Evolutionary conservation across 2,113 vertebrate species (phyloP).

Genomic region (Canis aureus): DNA sequence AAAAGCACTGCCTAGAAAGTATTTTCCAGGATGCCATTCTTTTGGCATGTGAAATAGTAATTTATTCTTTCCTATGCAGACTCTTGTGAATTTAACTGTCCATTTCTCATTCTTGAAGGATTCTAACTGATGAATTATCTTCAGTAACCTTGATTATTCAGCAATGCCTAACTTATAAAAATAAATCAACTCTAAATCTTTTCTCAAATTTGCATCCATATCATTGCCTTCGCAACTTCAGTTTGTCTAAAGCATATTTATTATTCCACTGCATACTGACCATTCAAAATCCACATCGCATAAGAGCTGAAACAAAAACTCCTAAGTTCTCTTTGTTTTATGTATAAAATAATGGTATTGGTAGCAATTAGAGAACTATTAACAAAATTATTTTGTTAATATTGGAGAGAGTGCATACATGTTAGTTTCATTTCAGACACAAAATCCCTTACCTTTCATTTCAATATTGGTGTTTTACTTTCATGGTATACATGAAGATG

Average conservation of each 20-base stretch:
- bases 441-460: not conserved
- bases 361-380: not conserved
- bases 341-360: not conserved
- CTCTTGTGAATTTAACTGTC: not conserved
- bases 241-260: not conserved
- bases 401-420: not conserved
- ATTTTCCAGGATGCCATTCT: not conserved
- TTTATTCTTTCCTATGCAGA: not conserved
- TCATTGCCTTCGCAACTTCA: not conserved
- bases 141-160: not conserved
- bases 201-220: not conserved
- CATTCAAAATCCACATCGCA: not conserved
- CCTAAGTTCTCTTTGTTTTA: not conserved
- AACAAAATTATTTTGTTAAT: not conserved
- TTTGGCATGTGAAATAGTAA: not conserved
- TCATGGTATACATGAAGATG: not conserved
- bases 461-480: not conserved
- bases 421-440: not conserved
- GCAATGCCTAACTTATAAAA: not conserved
- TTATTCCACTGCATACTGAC: not conserved
- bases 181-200: not conserved
- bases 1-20: not conserved
- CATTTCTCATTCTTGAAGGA: slow-evolving; percentile 36
- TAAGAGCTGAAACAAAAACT: not conserved
- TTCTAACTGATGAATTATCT: not conserved